A percentile compares a stretch with the other conserved stretches of the same genome.
These are phyloP conservation scores for Setophaga coronata DNA, from an alignment of 2,113 vertebrate genomes.

Conservation along the genomic window DNA sequence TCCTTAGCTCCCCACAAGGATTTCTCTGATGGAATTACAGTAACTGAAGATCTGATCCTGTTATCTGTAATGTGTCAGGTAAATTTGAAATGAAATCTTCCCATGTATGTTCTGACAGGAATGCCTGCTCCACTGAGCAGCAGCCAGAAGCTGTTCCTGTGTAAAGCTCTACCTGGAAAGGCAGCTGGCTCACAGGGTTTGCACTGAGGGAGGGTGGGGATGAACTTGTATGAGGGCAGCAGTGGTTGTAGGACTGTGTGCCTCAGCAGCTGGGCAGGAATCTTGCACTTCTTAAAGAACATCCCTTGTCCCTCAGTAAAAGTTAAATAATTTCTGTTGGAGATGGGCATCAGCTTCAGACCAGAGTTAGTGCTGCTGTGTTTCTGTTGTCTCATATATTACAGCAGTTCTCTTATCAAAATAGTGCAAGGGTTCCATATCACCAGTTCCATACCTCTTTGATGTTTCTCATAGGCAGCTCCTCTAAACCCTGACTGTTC, in stretches of 20 bases:
- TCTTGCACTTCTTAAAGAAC: not conserved
- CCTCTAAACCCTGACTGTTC: too few species aligned
- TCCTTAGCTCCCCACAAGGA: too few species aligned
- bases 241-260: not conserved
- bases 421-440: too few species aligned
- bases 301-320: not conserved
- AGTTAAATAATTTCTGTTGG: not conserved
- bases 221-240: rapidly evolving
- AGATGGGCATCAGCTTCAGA: not conserved
- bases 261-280: not conserved
- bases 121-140: not conserved
- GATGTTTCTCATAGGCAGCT: too few species aligned
- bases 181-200: not conserved
- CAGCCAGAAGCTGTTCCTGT: not conserved
- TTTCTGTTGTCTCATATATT: not conserved
- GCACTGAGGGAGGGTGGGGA: not conserved
- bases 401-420: too few species aligned
- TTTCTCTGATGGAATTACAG: too few species aligned
- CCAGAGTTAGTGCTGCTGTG: rapidly evolving
- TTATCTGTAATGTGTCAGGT: too few species aligned
- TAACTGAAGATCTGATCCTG: too few species aligned
- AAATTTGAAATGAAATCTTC: too few species aligned
- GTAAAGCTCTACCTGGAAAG: rapidly evolving
- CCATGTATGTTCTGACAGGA: not conserved
- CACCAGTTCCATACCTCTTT: too few species aligned